A percentile compares a stretch with the other conserved stretches of the same genome.
Evolutionary conservation across 2,888 invertebrate genomes (phyloP).

Genomic region (Volucella zonaria): DNA sequence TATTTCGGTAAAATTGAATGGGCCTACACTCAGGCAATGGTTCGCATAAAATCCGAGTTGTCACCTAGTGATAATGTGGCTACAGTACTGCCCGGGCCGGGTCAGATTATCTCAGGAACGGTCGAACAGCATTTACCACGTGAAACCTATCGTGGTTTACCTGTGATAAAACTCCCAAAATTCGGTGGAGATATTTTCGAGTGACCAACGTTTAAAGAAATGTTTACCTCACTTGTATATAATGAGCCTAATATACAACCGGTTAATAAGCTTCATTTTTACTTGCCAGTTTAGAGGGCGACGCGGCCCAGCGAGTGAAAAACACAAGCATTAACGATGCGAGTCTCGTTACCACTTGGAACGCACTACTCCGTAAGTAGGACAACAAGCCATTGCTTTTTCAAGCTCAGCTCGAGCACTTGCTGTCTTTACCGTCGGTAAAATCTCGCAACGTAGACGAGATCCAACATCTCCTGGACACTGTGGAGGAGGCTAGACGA

Average conservation of each 20-base stretch:
- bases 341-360: not conserved
- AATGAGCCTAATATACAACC: slow-evolving; percentile 4
- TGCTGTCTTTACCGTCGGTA: no score
- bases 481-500: not conserved
- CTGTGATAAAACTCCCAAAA: not conserved
- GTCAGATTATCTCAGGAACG: not conserved
- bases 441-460: slow-evolving; percentile 2
- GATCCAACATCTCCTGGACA: slow-evolving; percentile 3
- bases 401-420: slow-evolving; percentile 9
- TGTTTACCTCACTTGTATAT: slow-evolving; percentile 12
- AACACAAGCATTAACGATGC: not conserved
- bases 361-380: not conserved
- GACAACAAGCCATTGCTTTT: not conserved
- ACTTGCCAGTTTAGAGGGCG: not conserved
- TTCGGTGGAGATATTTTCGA: slow-evolving; percentile 8
- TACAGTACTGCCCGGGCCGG: no score
- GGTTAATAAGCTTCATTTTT: slow-evolving; percentile 7
- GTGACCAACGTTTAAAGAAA: slow-evolving; percentile 11
- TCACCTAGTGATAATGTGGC: not conserved
- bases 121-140: not conserved
- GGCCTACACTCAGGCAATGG: slow-evolving; percentile 4
- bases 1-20: not conserved
- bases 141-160: slow-evolving; percentile 11
- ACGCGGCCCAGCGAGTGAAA: not conserved
- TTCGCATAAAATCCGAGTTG: not conserved